A percentile compares a stretch with the other conserved stretches of the same genome.
Conservation (phyloP, 2,113 vertebrate species). For the Chiloscyllium plagiosum region DNA sequence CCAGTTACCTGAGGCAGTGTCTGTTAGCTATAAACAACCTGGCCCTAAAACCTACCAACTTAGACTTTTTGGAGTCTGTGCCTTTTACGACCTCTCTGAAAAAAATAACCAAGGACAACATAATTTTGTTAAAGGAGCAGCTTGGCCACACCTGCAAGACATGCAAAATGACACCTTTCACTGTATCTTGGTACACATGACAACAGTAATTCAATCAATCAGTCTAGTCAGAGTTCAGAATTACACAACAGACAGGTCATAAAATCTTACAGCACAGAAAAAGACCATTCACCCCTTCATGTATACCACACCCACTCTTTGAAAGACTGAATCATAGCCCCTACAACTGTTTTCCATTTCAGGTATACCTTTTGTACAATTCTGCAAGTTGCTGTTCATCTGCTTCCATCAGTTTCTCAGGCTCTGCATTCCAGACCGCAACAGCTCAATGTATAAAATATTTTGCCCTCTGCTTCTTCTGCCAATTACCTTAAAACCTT, state of each 20-base stretch:
- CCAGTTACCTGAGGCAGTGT: too few relatives aligned
- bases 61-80: too few relatives aligned
- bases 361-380: neutral
- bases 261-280: neutral
- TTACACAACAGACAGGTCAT: neutral
- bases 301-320: neutral
- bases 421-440: neutral
- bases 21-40: too few relatives aligned
- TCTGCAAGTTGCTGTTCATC: neutral
- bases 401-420: neutral
- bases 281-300: neutral
- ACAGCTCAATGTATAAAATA: neutral
- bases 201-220: too few relatives aligned
- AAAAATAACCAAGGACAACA: too few relatives aligned
- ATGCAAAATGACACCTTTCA: neutral
- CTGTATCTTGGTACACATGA: neutral
- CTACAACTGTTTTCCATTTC: neutral
- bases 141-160: too few relatives aligned
- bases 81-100: too few relatives aligned
- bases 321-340: neutral
- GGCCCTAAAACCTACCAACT: too few relatives aligned
- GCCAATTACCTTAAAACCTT: too few relatives aligned
- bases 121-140: too few relatives aligned
- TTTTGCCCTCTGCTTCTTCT: too few relatives aligned
- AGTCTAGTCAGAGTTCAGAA: neutral